phyloP scores from a whole-genome alignment of 1,140 invertebrate species.

The Brachionus asplanchnoidis region DNA sequence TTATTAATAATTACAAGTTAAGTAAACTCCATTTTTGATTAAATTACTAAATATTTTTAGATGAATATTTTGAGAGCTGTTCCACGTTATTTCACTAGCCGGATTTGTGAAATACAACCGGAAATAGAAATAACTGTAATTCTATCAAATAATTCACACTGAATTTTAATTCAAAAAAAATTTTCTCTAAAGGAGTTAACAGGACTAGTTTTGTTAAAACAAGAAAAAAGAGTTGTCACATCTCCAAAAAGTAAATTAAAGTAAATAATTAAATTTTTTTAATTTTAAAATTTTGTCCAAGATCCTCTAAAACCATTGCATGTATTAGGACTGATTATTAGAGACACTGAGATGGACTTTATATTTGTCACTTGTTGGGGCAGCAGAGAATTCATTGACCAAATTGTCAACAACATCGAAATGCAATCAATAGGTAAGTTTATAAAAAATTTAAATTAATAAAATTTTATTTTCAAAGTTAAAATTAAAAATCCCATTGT shows the following conservation, averaged over 20 bases:
- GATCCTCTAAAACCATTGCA: slow-evolving; percentile 18
- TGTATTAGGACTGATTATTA: neutral
- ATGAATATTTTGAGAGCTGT: neutral
- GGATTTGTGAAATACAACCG: neutral
- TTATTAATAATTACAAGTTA: too few relatives aligned
- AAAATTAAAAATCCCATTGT: slow-evolving; percentile 12
- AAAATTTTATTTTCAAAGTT: neutral
- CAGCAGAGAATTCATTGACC: neutral
- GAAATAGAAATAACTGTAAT: neutral
- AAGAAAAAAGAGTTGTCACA: slow-evolving; percentile 1
- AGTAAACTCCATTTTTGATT: too few relatives aligned
- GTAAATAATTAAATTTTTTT: neutral
- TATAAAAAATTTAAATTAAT: neutral
- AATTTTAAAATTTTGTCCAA: neutral
- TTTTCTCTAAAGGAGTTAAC: neutral
- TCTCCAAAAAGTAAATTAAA: slow-evolving; percentile 19
- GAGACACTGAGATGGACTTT: slow-evolving; percentile 30
- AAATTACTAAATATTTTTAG: too few relatives aligned
- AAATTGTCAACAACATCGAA: neutral
- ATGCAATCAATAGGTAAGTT: neutral
- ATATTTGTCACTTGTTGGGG: slow-evolving; percentile 8
- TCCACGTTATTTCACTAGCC: neutral
- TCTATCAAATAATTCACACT: neutral
- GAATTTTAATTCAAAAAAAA: neutral
- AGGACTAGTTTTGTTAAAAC: neutral